Base-by-base conservation (phyloP, 1,140 invertebrate species). In the Eueides isabella region DNA sequence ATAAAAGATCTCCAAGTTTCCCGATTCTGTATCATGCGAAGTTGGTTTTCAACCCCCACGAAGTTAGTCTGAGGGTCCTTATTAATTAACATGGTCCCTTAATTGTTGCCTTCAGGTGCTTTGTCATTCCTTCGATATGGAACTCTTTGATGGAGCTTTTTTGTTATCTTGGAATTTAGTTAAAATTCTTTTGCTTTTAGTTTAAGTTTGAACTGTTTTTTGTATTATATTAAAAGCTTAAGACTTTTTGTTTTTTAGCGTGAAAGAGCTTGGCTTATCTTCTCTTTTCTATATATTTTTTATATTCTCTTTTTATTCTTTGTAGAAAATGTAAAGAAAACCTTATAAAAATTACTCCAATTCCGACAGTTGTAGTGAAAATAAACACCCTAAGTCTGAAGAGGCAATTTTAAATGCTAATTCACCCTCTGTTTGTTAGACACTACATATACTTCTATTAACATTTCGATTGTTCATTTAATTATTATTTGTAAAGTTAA, bases 71-170 rank as follows among this genome's bases (percentile, higher is more conserved):
- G 48, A 70, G 44, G 67, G 62, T 44, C 35, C 71, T 83, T 85
- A 85, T 85, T 85, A 83, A 85, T 85, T 85, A 85, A 80, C 72
- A 75, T 73, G 78, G 74, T 76, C 76, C 65, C 74, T 77, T 78
- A 80, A 85, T 85, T 79, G 79, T 72, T 26, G 71, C 62, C 73
- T 80, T 76, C 75, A 82, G 82, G 82, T 82, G 77, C 67, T 76
- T 79, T 80, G 77, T 78, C 71, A 72, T 35, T 68, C 61, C 71
- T 48, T 61, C 31, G 64, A 64, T 74, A 70, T 62, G 31, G 33
- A 26, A 55, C 41, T 28, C 33, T 74, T 67, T 48, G 23, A 35
- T 29, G 30, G 48, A 55, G 48, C 16, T 55, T 55, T 55, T 55
- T 26, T 55, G 23, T 55, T 5, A 55, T 12, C 11, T 55, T 55